Conservation (phyloP, 2,113 vertebrate genomes). For the Phyllostomus hastatus region DNA sequence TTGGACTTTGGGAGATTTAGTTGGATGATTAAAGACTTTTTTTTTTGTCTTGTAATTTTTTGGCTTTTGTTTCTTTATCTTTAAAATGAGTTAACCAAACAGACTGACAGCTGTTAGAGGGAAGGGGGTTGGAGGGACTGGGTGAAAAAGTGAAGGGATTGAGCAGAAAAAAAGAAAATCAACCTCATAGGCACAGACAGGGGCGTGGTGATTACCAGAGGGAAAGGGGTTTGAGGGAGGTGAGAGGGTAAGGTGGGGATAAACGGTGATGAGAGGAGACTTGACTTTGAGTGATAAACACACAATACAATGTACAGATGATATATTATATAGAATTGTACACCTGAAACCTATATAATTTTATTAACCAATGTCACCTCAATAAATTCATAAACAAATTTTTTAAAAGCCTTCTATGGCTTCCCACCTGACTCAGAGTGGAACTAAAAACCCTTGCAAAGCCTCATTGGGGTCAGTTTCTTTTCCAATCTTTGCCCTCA, state of each 20-base stretch:
- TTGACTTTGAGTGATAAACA: neutral
- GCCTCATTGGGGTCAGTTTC: neutral
- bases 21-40: neutral
- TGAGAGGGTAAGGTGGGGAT: neutral
- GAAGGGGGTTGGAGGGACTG: neutral
- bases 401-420: neutral
- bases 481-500: neutral
- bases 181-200: neutral
- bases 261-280: neutral
- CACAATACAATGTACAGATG: neutral
- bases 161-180: neutral
- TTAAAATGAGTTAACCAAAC: neutral
- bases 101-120: neutral
- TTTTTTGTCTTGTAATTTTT: neutral
- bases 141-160: neutral
- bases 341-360: neutral
- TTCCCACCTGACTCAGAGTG: neutral
- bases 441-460: neutral
- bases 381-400: neutral
- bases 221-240: neutral
- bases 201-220: neutral
- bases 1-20: neutral
- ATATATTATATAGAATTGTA: neutral
- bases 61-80: neutral
- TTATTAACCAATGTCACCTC: neutral